Percentiles rank a stretch among this genome's conserved stretches.
Evolutionary conservation across 2,797 vertebrate species (phyloP).

Genomic region (Epinephelus awoara): DNA sequence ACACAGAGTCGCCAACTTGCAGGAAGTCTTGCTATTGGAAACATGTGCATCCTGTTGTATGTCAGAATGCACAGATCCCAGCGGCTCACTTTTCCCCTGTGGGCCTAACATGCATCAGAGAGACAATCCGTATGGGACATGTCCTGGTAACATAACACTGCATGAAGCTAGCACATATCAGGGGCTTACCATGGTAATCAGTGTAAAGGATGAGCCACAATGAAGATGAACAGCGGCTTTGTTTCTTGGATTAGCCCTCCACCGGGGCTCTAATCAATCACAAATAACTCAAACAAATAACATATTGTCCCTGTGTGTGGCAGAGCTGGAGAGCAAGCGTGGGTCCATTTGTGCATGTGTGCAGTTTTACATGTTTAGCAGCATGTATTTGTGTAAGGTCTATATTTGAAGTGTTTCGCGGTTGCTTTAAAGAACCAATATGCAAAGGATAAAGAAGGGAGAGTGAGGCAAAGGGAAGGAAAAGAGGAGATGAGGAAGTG

Average conservation of each 20-base stretch:
- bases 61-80: constrained; percentile 46
- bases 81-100: constrained; percentile 24
- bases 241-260: constrained; percentile 30
- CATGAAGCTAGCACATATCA: constrained; percentile 44
- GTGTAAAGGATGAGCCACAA: constrained; percentile 6
- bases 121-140: constrained; percentile 40
- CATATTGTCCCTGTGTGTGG: constrained; percentile 41
- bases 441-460: constrained; percentile 3
- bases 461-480: constrained; percentile 23
- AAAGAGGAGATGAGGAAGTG: constrained; percentile 33
- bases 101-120: constrained; percentile 27
- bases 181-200: constrained; percentile 52
- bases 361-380: background rate
- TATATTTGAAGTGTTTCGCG: background rate
- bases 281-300: constrained; percentile 46
- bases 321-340: background rate
- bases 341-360: background rate
- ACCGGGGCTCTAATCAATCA: constrained; percentile 37
- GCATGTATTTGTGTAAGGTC: background rate
- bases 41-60: constrained; percentile 73
- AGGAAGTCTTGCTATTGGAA: constrained; percentile 54
- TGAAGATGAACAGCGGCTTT: constrained; percentile 47
- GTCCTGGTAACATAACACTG: constrained; percentile 47
- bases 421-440: constrained; percentile 3
- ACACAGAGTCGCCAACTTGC: constrained; percentile 51